phyloP scores from a whole-genome alignment of 2,888 invertebrate genomes.

The Tenthredo distinguenda region DNA sequence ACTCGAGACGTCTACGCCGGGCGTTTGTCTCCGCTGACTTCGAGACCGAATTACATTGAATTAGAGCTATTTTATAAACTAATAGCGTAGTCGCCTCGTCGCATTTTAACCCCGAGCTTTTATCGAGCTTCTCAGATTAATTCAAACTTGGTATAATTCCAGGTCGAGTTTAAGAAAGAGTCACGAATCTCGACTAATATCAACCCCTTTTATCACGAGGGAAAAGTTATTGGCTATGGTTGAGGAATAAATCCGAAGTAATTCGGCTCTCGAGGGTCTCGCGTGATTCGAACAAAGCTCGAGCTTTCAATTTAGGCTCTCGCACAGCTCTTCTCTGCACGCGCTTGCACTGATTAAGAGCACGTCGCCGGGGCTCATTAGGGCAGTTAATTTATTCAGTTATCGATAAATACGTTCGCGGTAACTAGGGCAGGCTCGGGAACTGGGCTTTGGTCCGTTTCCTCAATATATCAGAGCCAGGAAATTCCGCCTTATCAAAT shows the following conservation, averaged over 20 bases:
- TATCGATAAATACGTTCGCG: constrained; percentile 35
- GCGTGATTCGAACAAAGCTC: not conserved
- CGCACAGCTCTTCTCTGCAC: not conserved
- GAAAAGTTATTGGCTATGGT: not conserved
- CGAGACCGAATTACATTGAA: not conserved
- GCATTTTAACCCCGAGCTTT: not conserved
- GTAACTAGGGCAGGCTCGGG: not conserved
- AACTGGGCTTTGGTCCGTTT: not conserved
- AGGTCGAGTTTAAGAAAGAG: not conserved
- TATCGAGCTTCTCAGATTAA: not conserved
- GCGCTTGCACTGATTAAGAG: not conserved
- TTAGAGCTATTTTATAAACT: constrained; percentile 1
- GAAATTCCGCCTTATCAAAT: not conserved
- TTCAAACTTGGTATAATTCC: not conserved
- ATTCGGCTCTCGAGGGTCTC: not conserved
- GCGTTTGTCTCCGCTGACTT: not conserved
- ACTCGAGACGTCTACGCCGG: not conserved
- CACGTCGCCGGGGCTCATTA: not conserved
- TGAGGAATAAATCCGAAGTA: not conserved
- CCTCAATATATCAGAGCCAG: not conserved
- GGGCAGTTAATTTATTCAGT: constrained; percentile 24
- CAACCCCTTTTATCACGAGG: not conserved
- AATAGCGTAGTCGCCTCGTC: not conserved
- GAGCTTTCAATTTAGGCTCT: constrained; percentile 12
- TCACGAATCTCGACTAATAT: not conserved